Base-by-base conservation (phyloP, 2,888 invertebrate species). In the Gibbula magus region DNA sequence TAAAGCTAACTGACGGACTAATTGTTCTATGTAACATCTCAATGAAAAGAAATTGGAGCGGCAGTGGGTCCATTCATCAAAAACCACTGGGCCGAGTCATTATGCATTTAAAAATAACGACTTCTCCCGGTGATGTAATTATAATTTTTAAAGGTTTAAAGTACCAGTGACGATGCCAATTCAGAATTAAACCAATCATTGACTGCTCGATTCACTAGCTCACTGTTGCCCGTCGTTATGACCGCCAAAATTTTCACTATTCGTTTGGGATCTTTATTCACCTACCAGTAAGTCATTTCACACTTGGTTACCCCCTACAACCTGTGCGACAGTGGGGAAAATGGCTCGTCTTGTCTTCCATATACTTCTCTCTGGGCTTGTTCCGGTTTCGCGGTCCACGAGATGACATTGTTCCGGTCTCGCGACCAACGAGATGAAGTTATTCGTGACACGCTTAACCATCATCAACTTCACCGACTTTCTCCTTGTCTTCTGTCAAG, bases 51-150 rank as follows among this genome's bases (percentile, higher is more conserved):
- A 25, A 20, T n/a, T 20, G 20, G 56, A 13, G 20, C 20, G 25
- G 56, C 25, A 10, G 25, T 20, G 56, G 7, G 56, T 56, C 56
- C 25, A 25, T 22, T n/a, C 25, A 45, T 25, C 56, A 20, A 4
- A 39, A 70, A 32, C 13, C 70, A 39, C 39, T 39, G 18, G 20
- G 4, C 35, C 39, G 70, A 18, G 20, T 70, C 70, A 32, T 32
- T 35, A 70, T 70, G 70, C 35, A 70, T 70, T 70, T 70, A 61
- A 35, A 70, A 39, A 70, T 70, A 70, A 70, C 35, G 39, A 35
- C 39, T 35, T 70, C 35, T 70, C 20, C 70, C 35, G 70, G 70
- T 70, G 70, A 70, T 70, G 70, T 35, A 70, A 70, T 70, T 70
- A 70, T 32, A 70, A 70, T 70, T 70, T 70, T 35, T 70, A 45